phyloP scores from a whole-genome alignment of 2,113 vertebrate species.

The Columbina picui region DNA sequence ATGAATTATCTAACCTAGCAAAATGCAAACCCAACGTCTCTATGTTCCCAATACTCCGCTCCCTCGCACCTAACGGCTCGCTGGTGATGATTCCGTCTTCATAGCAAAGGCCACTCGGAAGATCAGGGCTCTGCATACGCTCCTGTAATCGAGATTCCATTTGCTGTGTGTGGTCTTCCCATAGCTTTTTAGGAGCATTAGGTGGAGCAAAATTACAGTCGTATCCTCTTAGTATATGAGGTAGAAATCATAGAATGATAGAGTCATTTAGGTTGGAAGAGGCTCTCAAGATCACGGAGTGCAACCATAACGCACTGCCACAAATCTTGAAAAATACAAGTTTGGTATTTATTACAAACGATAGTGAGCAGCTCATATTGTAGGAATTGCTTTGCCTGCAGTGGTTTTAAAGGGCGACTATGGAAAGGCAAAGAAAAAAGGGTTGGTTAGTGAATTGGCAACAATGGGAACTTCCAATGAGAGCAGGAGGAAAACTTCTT shows the following conservation, averaged over 20 bases:
- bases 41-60: not conserved
- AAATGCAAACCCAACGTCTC: rapidly evolving
- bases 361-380: not conserved
- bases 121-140: not conserved
- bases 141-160: not conserved
- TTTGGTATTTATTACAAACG: rapidly evolving
- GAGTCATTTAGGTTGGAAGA: no score
- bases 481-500: not conserved
- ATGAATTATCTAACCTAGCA: not conserved
- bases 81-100: not conserved
- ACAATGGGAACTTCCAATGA: not conserved
- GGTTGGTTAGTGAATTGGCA: not conserved
- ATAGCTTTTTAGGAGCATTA: not conserved
- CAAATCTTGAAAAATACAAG: rapidly evolving
- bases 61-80: not conserved
- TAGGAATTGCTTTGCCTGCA: not conserved
- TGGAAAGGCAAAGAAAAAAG: not conserved
- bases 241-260: not conserved
- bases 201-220: not conserved
- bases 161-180: rapidly evolving
- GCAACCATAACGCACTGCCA: not conserved
- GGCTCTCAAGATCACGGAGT: no score
- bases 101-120: rapidly evolving
- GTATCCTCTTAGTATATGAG: not conserved
- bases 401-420: rapidly evolving